Conservation (phyloP, 2,888 invertebrate species). For the Amphimallon solstitiale region DNA sequence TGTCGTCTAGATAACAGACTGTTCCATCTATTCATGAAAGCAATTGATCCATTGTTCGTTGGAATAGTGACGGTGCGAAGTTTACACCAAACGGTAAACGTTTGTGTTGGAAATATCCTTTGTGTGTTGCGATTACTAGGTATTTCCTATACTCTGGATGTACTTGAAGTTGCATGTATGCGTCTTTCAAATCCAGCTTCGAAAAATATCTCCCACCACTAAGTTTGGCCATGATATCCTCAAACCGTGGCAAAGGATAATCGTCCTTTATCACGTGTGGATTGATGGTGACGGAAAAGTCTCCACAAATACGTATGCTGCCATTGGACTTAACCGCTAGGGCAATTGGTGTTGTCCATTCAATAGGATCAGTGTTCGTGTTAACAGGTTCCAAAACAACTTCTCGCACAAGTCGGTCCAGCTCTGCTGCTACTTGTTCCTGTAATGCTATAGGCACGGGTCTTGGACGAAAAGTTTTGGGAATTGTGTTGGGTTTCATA, state of each 20-base stretch:
- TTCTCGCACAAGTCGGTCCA: slow-evolving; percentile 41
- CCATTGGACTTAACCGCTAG: slow-evolving; percentile 44
- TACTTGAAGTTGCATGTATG: slow-evolving; percentile 40
- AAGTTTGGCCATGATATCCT: slow-evolving; percentile 31
- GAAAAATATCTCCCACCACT: slow-evolving; percentile 38
- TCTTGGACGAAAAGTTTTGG: slow-evolving; percentile 9
- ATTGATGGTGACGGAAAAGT: slow-evolving; percentile 44
- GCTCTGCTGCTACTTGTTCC: slow-evolving; percentile 43
- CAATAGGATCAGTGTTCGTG: slow-evolving; percentile 40
- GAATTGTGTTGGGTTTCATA: background rate
- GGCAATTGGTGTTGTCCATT: slow-evolving; percentile 47
- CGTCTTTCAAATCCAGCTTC: slow-evolving; percentile 36
- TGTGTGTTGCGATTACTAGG: slow-evolving; percentile 10
- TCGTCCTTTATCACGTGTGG: slow-evolving; percentile 36
- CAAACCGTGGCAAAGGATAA: slow-evolving; percentile 40
- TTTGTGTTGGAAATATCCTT: slow-evolving; percentile 14
- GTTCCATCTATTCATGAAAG: slow-evolving; percentile 3
- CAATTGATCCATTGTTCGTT: slow-evolving; percentile 19
- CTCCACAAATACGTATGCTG: slow-evolving; percentile 44
- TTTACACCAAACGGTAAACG: slow-evolving; percentile 19
- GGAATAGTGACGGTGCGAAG: slow-evolving; percentile 15
- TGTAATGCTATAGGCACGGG: slow-evolving; percentile 35
- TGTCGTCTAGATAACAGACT: slow-evolving; percentile 23
- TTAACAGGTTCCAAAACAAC: slow-evolving; percentile 45
- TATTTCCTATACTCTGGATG: slow-evolving; percentile 20